Evolutionary conservation across 2,888 invertebrate genomes (phyloP).

Genomic region (Tetragonisca angustula): DNA sequence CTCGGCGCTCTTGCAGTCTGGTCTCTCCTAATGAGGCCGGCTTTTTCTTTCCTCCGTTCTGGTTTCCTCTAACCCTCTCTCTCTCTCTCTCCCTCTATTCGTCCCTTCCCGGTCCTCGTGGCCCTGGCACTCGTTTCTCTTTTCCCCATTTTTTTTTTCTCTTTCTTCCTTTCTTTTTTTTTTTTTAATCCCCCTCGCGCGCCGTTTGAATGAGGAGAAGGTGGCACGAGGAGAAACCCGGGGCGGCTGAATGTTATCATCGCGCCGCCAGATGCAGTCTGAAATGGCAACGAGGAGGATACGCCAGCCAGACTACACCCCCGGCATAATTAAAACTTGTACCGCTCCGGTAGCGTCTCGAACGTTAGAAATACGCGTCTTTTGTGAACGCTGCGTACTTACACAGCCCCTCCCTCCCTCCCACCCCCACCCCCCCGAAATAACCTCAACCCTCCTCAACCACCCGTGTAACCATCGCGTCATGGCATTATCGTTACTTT

Average conservation of each 20-base stretch:
- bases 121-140: constrained; percentile 10
- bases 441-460: no score
- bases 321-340: constrained; percentile 79
- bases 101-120: constrained; percentile 3
- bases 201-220: constrained; percentile 72
- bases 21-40: constrained; percentile 78
- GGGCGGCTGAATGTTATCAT: constrained; percentile 76
- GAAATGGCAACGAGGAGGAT: constrained; percentile 69
- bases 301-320: constrained; percentile 59
- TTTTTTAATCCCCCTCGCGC: constrained; percentile 25
- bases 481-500: constrained; percentile 23
- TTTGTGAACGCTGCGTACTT: constrained; percentile 28
- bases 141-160: constrained; percentile 7
- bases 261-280: constrained; percentile 75
- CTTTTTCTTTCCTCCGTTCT: constrained; percentile 72
- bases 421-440: no score
- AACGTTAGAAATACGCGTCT: constrained; percentile 68
- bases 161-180: constrained; percentile 14
- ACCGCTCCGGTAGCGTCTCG: constrained; percentile 49
- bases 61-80: constrained; percentile 39
- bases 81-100: neutral
- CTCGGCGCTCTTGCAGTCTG: constrained; percentile 68
- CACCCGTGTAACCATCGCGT: neutral
- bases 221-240: constrained; percentile 55
- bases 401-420: neutral